Base-by-base conservation (phyloP, 2,113 vertebrate genomes). In the Picathartes gymnocephalus region DNA sequence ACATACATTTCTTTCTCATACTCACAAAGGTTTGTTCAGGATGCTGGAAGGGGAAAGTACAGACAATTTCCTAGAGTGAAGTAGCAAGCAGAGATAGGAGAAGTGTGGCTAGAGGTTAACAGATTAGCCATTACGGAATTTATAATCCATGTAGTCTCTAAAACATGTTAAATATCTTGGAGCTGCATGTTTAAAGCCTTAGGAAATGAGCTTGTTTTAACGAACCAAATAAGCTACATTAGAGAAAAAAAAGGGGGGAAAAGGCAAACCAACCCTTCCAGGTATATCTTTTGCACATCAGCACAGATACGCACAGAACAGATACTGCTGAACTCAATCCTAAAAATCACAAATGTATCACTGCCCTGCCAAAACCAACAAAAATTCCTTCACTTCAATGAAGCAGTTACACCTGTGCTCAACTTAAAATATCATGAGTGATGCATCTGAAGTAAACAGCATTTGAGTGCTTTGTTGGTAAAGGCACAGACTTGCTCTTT, bases 1-100 rank as follows among this genome's bases (percentile, higher is more conserved):
- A 73, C 11, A 73, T 4, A 15, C 7, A 4, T 81, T 64, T 74
- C 37, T 69, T 92, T 68, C 22, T 65, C 78, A 76, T 66, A 19
- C 11, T 48, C 47, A 35, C 18, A 73, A 54, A 85, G 47, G 27
- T 42, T 77, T 91, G 45, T 13, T 88, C 71, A 71, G 79, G 39
- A 72, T 77, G 42, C 44, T 60, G 69, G 58, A 54, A 81, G 44
- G 20, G 47, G 56, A 86, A 95, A 95, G 51, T 18, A 96, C 50
- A 90, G 56, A 90, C 47, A 86, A 91, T 58, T 86, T 69, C 69
- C 72, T 45, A 37, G 23, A 87, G 76, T 6, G 2, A 88, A 47
- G 33, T 4, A 84, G 69, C 37, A 73, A 91, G 53, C 25, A 78
- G 56, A 83, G 70, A 58, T 7, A 65, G 56, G 30, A 82, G 60